Evolutionary conservation across 1,140 invertebrate genomes (phyloP).

Genomic region (Hyposmocoma kahamanoa): DNA sequence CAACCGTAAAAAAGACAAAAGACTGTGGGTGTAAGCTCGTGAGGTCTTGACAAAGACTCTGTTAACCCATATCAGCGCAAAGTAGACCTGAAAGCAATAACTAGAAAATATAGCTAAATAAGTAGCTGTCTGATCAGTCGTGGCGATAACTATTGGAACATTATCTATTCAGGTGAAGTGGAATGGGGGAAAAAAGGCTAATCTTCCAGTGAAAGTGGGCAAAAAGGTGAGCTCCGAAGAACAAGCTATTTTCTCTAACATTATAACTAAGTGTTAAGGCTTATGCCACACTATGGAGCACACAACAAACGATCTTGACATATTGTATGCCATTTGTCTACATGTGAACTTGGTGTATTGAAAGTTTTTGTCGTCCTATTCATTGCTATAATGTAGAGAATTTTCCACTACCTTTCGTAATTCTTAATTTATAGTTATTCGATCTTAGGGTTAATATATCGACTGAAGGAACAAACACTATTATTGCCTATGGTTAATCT

Average conservation of each 20-base stretch:
- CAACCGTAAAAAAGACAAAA: conserved; percentile 1
- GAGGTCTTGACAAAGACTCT: background rate
- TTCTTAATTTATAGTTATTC: too few relatives aligned
- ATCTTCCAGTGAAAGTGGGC: conserved; percentile 13
- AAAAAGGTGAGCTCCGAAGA: conserved; percentile 9
- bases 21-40: background rate
- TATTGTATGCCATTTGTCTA: too few relatives aligned
- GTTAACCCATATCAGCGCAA: background rate
- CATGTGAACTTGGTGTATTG: too few relatives aligned
- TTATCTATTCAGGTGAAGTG: conserved; percentile 10
- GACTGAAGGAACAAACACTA: too few relatives aligned
- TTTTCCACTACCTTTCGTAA: too few relatives aligned
- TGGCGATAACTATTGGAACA: conserved; percentile 5
- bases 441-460: too few relatives aligned
- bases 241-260: conserved; percentile 12
- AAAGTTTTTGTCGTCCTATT: too few relatives aligned
- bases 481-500: too few relatives aligned
- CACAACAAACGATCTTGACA: too few relatives aligned
- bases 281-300: background rate
- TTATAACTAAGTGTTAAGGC: conserved; percentile 7
- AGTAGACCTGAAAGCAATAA: background rate
- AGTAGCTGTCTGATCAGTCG: conserved; percentile 9
- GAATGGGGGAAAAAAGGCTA: conserved; percentile 13
- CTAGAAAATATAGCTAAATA: conserved; percentile 1
- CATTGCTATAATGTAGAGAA: too few relatives aligned